phyloP scores from a whole-genome alignment of 92 coral and sea anemone genomes.

The Heliopora coerulea region DNA sequence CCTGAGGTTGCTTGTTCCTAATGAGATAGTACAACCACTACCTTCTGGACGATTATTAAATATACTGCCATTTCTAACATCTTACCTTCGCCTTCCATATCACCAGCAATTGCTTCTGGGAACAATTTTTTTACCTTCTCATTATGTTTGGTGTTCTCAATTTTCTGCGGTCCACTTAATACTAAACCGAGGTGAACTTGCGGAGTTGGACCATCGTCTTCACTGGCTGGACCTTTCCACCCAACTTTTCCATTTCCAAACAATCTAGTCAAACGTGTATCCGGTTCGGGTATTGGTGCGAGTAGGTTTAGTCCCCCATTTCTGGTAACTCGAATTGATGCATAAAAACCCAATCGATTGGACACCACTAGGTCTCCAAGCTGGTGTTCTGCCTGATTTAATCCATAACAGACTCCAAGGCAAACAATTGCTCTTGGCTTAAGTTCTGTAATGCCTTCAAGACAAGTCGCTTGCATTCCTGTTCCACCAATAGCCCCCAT shows the following conservation, averaged over 20 bases:
- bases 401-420: slow-evolving; percentile 22
- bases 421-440: slow-evolving; percentile 17
- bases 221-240: not conserved
- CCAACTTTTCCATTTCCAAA: slow-evolving; percentile 10
- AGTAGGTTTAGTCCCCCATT: not conserved
- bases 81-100: slow-evolving; percentile 35
- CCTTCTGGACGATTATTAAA: too few species aligned
- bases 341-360: slow-evolving; percentile 7
- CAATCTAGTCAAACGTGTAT: not conserved
- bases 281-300: slow-evolving; percentile 6
- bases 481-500: slow-evolving; percentile 15
- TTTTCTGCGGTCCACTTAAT: slow-evolving; percentile 21
- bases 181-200: slow-evolving; percentile 19
- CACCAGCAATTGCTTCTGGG: slow-evolving; percentile 26
- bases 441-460: slow-evolving; percentile 16
- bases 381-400: slow-evolving; percentile 1
- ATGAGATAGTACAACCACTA: too few species aligned
- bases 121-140: not conserved
- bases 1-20: too few species aligned
- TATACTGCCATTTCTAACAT: too few species aligned
- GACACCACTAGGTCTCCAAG: slow-evolving; percentile 27
- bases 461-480: slow-evolving; percentile 14
- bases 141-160: not conserved
- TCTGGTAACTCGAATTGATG: not conserved
- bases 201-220: not conserved